A percentile compares a stretch with the other conserved stretches of the same genome.
Evolutionary conservation across 1,140 invertebrate genomes (phyloP).

Genomic region (Cotesia glomerata): DNA sequence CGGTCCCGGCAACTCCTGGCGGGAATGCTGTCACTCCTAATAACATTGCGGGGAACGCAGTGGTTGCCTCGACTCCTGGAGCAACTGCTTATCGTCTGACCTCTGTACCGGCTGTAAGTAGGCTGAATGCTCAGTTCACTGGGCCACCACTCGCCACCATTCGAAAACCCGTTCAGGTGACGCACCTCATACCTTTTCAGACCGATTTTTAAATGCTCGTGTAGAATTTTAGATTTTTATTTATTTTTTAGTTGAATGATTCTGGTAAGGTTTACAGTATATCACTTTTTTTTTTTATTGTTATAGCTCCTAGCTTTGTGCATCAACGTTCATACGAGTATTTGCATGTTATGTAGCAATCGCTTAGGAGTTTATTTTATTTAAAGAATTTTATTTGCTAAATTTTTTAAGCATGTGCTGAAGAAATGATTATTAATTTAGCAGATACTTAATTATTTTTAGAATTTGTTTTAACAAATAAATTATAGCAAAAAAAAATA

Average conservation of each 20-base stretch:
- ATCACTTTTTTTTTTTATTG: too few species aligned
- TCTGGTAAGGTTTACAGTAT: conserved; percentile 29
- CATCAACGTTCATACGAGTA: too few species aligned
- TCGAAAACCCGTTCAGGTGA: conserved; percentile 66
- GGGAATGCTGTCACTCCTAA: conserved; percentile 68
- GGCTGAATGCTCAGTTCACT: conserved; percentile 67
- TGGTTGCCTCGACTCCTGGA: conserved; percentile 54
- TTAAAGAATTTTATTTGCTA: too few species aligned
- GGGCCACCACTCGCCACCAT: conserved; percentile 67
- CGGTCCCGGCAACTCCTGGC: conserved; percentile 67
- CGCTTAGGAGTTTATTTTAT: too few species aligned
- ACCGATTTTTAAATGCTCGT: conserved; percentile 52
- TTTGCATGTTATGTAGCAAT: too few species aligned
- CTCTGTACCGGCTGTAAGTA: conserved; percentile 67
- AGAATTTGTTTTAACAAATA: too few species aligned
- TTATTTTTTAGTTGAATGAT: conserved; percentile 34
- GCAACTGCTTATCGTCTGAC: conserved; percentile 66
- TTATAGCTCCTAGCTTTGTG: too few species aligned
- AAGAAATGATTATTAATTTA: too few species aligned
- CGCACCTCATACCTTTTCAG: conserved; percentile 60
- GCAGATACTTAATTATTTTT: too few species aligned
- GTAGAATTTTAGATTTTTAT: conserved; percentile 41
- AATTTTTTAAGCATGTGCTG: too few species aligned
- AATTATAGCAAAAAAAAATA: too few species aligned
- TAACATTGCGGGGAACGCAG: conserved; percentile 62